These are phyloP conservation scores for Drosophila littoralis DNA, from an alignment of 1,140 invertebrate species.

Conservation along the genomic window DNA sequence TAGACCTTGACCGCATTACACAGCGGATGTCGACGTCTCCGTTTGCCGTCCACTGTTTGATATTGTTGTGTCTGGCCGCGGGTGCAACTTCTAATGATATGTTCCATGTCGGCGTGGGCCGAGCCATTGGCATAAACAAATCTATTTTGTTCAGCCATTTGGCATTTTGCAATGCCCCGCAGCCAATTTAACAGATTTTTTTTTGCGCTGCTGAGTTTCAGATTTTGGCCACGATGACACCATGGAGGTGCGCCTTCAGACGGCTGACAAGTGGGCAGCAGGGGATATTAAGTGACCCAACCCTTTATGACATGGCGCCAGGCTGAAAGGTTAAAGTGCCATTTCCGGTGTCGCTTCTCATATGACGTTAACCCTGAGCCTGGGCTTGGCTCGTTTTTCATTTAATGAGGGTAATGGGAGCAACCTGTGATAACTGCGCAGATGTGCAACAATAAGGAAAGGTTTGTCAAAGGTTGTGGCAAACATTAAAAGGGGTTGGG, in stretches of 20 bases:
- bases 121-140: conserved; percentile 63
- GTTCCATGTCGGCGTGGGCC: conserved; percentile 44
- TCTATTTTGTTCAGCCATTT: conserved; percentile 66
- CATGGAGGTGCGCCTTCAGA: conserved; percentile 20
- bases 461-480: conserved; percentile 22
- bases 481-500: conserved; percentile 1
- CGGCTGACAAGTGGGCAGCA: conserved; percentile 1
- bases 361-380: neutral
- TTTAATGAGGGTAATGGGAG: conserved; percentile 9
- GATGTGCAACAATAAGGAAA: conserved; percentile 19
- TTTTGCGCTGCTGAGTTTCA: conserved; percentile 43
- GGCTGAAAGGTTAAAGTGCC: conserved; percentile 46
- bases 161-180: conserved; percentile 52
- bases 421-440: conserved; percentile 39
- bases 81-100: conserved; percentile 56
- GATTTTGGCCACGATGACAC: conserved; percentile 27
- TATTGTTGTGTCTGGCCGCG: conserved; percentile 25
- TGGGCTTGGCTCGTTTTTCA: conserved; percentile 11
- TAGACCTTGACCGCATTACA: conserved; percentile 76
- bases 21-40: conserved; percentile 43
- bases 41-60: neutral
- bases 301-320: conserved; percentile 39
- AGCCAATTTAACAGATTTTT: conserved; percentile 14
- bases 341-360: conserved; percentile 30
- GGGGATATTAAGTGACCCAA: conserved; percentile 26